Evolutionary conservation across 2,888 invertebrate species (phyloP), one percentile per base, ranked within the genome.

Genomic region (Agrotis exclamationis): DNA sequence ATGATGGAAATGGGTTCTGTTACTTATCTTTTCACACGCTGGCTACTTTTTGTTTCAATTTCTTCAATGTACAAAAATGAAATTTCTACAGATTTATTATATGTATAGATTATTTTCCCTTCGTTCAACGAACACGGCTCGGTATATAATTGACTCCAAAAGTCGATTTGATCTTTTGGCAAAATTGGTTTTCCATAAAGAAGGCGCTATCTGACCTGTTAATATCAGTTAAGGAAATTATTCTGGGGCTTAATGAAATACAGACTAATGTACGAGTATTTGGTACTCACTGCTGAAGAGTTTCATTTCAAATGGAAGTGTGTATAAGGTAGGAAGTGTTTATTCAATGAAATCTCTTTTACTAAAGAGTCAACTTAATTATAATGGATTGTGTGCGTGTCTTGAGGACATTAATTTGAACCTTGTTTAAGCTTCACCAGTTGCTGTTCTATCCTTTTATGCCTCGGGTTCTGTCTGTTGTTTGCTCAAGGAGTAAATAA

Each of bases 161-260:
- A 79, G 56, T 70, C 58, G 79, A 83, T 81, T 81, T 70, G 53
- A 85, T 85, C 80, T 83, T 76, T 56, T 71, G 68, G 67, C 69
- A 72, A 78, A 82, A 85, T 83, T 85, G 80, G 77, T 74, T 85
- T 82, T 77, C 72, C 76, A 78, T 83, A 77, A 82, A 82, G 63
- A 74, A 73, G 71, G 67, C 39, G 44, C 47, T 82, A 83, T 85
- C 85, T 58, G 56, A 62, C 60, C 65, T 72, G 72, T 76, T 80
- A 56, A 74, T 79, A 81, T 79, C 81, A 69, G 75, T 73, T 77
- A 47, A 59, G 53, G 58, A 73, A 80, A 74, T 82, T 70, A 76
- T 76, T 80, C 70, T 47, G n/a, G 45, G 59, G 20, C 51, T 63
- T 77, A 68, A 82, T 74, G 70, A 74, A 59, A 59, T 64, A 66